These are phyloP conservation scores for Ectemnius lituratus DNA, from an alignment of 2,888 invertebrate species.

Conservation along the genomic window DNA sequence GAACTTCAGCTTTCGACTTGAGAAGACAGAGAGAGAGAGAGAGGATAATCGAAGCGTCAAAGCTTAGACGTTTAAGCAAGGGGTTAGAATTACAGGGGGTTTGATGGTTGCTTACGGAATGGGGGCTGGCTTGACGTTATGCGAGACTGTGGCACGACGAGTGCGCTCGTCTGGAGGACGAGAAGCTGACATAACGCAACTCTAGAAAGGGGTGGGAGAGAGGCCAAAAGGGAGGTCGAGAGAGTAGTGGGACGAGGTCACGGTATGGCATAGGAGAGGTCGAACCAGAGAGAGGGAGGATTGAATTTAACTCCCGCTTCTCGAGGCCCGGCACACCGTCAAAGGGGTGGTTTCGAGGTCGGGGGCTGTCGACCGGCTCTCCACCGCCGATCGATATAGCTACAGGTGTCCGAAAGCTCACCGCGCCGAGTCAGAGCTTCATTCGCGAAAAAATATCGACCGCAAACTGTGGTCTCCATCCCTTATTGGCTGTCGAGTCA, in stretches of 20 bases:
- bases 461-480: neutral
- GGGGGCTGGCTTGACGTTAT: no score
- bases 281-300: conserved; percentile 48
- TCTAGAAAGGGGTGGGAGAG: neutral
- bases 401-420: conserved; percentile 71
- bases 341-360: conserved; percentile 61
- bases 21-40: no score
- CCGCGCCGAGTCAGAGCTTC: conserved; percentile 8
- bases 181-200: no score
- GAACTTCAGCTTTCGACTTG: no score
- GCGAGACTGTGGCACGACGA: no score
- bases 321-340: conserved; percentile 24
- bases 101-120: no score
- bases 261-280: conserved; percentile 1
- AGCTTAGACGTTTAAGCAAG: no score
- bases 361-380: conserved; percentile 61
- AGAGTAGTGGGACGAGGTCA: conserved; percentile 1
- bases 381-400: conserved; percentile 69
- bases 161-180: no score
- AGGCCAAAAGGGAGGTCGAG: neutral
- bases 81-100: no score
- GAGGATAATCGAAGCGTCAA: no score
- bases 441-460: conserved; percentile 8
- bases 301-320: conserved; percentile 54
- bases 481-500: no score